Evolutionary conservation across 2,888 invertebrate genomes (phyloP).

Genomic region (Ischnura elegans): DNA sequence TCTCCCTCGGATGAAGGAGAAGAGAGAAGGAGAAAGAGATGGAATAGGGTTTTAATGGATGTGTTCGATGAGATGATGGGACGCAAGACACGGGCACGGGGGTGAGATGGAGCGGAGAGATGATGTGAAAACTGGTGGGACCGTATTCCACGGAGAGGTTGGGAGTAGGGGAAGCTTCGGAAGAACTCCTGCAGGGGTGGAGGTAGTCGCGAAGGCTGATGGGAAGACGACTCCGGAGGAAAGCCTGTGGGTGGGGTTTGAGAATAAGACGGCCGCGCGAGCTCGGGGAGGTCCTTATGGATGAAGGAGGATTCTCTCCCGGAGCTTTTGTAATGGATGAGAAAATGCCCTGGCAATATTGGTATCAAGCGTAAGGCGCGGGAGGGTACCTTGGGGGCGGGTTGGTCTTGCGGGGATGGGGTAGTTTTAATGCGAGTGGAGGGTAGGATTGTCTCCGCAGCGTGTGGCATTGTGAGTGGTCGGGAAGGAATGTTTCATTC

Average conservation of each 20-base stretch:
- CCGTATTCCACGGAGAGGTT: no score
- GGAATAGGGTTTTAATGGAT: constrained; percentile 65
- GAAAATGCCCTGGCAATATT: constrained; percentile 62
- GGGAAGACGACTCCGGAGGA: not conserved
- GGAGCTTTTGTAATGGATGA: constrained; percentile 66
- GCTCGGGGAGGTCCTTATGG: constrained; percentile 1
- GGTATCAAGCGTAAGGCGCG: not conserved
- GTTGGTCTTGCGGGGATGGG: not conserved
- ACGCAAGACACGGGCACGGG: not conserved
- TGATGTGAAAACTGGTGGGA: constrained; percentile 16
- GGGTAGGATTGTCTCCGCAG: not conserved
- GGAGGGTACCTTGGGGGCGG: not conserved
- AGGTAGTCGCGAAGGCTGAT: no score
- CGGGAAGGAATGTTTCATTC: constrained; percentile 5
- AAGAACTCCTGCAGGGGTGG: not conserved
- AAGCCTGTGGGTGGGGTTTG: not conserved
- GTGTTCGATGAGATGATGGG: constrained; percentile 60
- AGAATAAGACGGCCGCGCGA: not conserved
- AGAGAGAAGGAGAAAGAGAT: constrained; percentile 25
- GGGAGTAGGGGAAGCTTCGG: not conserved
- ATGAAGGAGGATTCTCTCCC: constrained; percentile 50
- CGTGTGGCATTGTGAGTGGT: not conserved
- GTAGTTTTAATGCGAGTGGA: not conserved
- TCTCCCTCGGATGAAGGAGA: not conserved
- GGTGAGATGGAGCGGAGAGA: constrained; percentile 44